A percentile compares a stretch with the other conserved stretches of the same genome.
Evolutionary conservation across 2,797 vertebrate genomes (phyloP).

Genomic region (Prunella strophiata): DNA sequence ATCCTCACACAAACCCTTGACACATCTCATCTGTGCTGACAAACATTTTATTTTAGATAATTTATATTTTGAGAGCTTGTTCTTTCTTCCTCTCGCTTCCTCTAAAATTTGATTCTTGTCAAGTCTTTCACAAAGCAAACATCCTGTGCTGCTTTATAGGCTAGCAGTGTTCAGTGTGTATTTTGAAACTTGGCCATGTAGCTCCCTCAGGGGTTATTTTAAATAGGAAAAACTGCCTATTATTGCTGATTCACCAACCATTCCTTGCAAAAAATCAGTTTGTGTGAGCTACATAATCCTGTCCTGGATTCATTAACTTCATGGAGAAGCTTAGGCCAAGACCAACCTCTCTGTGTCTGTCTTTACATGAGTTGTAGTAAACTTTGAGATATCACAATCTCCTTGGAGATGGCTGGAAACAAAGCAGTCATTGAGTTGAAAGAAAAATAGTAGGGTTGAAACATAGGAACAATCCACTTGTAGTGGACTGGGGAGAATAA

Average conservation of each 20-base stretch:
- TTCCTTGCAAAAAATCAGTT: not conserved
- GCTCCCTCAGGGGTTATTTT: not conserved
- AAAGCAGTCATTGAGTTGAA: not conserved
- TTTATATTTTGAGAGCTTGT: not conserved
- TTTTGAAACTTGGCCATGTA: not conserved
- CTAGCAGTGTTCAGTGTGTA: not conserved
- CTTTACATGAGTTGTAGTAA: not conserved
- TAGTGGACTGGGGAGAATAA: not conserved
- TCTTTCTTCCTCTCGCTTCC: not conserved
- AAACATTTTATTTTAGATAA: not conserved
- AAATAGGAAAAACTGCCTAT: not conserved
- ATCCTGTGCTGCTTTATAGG: not conserved
- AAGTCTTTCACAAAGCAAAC: not conserved
- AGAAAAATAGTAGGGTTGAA: not conserved
- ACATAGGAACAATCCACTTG: not conserved
- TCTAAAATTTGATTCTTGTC: not conserved
- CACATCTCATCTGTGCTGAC: not conserved
- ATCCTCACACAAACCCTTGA: not conserved
- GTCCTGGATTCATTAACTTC: not conserved
- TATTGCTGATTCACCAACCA: slow-evolving; percentile 4
- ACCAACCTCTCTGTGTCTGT: not conserved
- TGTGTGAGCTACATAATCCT: not conserved
- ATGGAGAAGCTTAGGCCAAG: not conserved
- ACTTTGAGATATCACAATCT: not conserved
- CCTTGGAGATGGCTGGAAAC: not conserved